phyloP scores from a whole-genome alignment of 2,797 vertebrate genomes.

The Oreochromis grahami region DNA sequence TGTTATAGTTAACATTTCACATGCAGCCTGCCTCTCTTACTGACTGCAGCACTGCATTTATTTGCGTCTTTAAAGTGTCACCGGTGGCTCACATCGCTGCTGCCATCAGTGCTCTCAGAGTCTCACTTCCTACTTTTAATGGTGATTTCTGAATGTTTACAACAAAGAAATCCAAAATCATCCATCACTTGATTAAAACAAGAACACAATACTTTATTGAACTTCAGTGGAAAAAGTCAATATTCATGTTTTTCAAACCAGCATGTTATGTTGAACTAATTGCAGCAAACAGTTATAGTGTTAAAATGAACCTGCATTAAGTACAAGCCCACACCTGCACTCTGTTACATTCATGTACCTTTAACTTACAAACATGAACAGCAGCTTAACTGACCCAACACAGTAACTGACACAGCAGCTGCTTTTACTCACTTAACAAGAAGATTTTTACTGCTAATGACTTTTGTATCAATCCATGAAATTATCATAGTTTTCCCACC shows the following conservation, averaged over 20 bases:
- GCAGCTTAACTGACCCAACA: neutral
- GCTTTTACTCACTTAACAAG: neutral
- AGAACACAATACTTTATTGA: neutral
- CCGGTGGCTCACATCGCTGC: rapidly evolving
- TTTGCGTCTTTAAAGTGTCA: neutral
- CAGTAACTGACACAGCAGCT: neutral
- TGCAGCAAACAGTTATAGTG: neutral
- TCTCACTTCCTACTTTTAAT: neutral
- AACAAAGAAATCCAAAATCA: neutral
- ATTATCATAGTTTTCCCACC: neutral
- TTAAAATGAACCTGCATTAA: neutral
- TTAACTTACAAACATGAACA: neutral
- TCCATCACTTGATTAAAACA: neutral
- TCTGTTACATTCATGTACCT: neutral
- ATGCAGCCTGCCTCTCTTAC: neutral
- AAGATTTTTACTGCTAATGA: neutral
- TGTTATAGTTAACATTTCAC: neutral
- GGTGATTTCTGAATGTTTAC: neutral
- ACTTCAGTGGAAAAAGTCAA: neutral
- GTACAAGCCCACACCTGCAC: neutral
- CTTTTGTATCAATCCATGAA: neutral
- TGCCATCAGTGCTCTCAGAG: neutral
- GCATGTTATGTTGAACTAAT: neutral
- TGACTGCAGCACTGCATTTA: neutral
- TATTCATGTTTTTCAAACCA: neutral